A percentile compares a stretch with the other conserved stretches of the same genome.
These are phyloP conservation scores for Muntiacus muntjak DNA, from an alignment of 2,113 vertebrate genomes.

Conservation along the genomic window DNA sequence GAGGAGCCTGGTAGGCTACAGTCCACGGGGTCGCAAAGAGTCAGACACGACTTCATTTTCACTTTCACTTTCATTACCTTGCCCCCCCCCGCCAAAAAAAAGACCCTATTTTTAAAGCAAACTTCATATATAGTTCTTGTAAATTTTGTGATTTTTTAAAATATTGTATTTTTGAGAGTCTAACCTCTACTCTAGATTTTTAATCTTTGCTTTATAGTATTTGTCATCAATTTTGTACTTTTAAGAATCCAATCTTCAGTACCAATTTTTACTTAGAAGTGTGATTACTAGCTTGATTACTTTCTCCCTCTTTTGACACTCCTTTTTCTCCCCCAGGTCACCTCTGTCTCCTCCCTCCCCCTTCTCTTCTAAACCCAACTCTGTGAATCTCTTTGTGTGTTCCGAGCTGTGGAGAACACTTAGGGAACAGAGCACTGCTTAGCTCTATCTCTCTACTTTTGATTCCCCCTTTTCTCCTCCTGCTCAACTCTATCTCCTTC, in stretches of 20 bases:
- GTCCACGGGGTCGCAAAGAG: too few species aligned
- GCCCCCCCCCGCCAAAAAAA: neutral
- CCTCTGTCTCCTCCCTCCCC: neutral
- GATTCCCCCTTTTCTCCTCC: neutral
- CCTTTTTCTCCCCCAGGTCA: neutral
- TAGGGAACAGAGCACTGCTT: neutral
- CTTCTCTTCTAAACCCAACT: neutral
- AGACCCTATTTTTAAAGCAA: neutral
- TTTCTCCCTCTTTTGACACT: neutral
- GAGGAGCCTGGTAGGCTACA: too few species aligned
- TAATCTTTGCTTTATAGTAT: neutral
- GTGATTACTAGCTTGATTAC: neutral
- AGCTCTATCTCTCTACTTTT: neutral
- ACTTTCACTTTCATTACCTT: neutral
- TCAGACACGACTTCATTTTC: too few species aligned
- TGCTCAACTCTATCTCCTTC: neutral
- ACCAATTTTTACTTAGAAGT: neutral
- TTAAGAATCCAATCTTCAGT: neutral
- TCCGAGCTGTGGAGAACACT: neutral
- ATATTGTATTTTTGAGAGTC: neutral
- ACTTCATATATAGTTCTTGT: neutral
- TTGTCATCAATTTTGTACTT: neutral
- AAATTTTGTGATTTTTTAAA: neutral
- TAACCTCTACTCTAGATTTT: neutral
- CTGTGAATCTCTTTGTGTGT: neutral